phyloP scores from a whole-genome alignment of 2,888 invertebrate species.

The Arctia plantaginis region DNA sequence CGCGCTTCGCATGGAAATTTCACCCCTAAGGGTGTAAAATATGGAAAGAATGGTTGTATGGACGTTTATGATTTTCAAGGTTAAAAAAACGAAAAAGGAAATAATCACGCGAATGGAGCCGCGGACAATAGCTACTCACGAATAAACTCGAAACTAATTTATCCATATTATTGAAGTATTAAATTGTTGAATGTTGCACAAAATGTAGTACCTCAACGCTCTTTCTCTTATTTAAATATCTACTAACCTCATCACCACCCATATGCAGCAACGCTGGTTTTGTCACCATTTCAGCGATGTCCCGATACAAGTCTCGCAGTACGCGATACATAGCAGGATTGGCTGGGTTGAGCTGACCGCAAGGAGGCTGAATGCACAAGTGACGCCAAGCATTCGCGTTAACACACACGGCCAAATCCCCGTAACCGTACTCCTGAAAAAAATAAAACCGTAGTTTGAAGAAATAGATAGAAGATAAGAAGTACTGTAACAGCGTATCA shows the following conservation, averaged over 20 bases:
- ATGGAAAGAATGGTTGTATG: no score
- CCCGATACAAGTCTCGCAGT: constrained; percentile 89
- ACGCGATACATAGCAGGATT: constrained; percentile 90
- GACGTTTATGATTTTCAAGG: no score
- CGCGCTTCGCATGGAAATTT: no score
- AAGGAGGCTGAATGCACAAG: constrained; percentile 93
- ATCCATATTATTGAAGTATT: no score
- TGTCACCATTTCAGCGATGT: constrained; percentile 87
- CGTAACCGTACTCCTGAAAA: constrained; percentile 84
- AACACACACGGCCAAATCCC: constrained; percentile 90
- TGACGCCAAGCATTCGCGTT: constrained; percentile 90
- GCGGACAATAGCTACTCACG: no score
- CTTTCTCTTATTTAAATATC: background rate
- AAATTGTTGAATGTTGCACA: no score
- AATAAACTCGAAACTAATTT: no score
- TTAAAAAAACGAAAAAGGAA: no score
- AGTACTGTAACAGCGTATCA: background rate
- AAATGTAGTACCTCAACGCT: background rate
- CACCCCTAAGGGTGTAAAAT: no score
- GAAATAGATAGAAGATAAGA: no score
- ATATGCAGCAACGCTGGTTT: constrained; percentile 90
- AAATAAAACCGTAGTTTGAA: background rate
- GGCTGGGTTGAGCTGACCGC: constrained; percentile 93
- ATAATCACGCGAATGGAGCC: no score
- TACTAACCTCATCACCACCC: constrained; percentile 93